These are phyloP conservation scores for Pyralis farinalis DNA, from an alignment of 2,888 invertebrate species.

Conservation along the genomic window DNA sequence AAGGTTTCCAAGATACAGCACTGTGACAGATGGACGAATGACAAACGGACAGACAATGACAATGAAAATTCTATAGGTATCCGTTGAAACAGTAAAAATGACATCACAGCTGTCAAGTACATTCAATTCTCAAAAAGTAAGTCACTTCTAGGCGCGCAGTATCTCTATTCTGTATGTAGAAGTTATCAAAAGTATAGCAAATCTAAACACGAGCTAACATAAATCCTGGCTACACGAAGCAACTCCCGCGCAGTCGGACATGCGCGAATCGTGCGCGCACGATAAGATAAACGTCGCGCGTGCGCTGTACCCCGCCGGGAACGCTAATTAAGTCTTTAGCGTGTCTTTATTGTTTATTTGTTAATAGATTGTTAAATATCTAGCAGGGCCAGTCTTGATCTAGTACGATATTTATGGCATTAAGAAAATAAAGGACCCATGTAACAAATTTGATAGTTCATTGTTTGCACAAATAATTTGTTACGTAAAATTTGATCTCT, in stretches of 20 bases:
- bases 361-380: slow-evolving; percentile 24
- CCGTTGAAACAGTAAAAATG: too few species aligned
- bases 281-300: slow-evolving; percentile 67
- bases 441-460: too few species aligned
- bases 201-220: slow-evolving; percentile 25
- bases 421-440: too few species aligned
- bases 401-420: not conserved
- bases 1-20: too few species aligned
- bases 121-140: too few species aligned
- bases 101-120: too few species aligned
- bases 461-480: too few species aligned
- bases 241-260: slow-evolving; percentile 47
- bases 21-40: too few species aligned
- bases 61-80: too few species aligned
- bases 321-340: slow-evolving; percentile 77
- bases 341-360: slow-evolving; percentile 56
- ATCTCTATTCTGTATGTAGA: not conserved
- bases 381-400: not conserved
- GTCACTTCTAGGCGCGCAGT: not conserved
- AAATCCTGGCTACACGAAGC: slow-evolving; percentile 33
- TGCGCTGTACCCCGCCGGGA: slow-evolving; percentile 65
- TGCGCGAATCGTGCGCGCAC: slow-evolving; percentile 41
- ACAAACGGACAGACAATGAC: too few species aligned
- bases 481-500: too few species aligned
- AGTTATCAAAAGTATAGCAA: not conserved